Evolutionary conservation across 1,140 invertebrate genomes (phyloP), one percentile per base, ranked within the genome.

Genomic region (Bombus cullumanus): DNA sequence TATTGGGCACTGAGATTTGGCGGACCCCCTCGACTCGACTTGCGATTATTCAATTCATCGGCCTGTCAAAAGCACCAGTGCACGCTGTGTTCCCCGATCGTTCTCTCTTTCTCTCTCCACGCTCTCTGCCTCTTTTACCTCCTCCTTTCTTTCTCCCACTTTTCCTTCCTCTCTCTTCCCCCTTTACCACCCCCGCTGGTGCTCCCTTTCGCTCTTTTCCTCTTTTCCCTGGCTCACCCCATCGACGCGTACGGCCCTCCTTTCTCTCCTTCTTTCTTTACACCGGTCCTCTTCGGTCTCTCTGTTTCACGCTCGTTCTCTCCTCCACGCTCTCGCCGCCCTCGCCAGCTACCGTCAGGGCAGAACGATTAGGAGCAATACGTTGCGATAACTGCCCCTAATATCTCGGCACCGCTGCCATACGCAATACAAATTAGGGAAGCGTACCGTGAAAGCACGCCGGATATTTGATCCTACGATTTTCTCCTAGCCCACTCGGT

Each of bases 41-140:
- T 95, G 95, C 95, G 95, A 95, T 95, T 95, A 95, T 95, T 95
- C 95, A 95, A 95, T 95, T 95, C 95, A 95, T 95, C 95, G 94
- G 94, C 95, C 95, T 95, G 95, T 95, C 95, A 95, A 95, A 95
- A 95, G 94, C 95, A 95, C 95, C 95, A 95, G 95, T 93, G 95
- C 93, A 93, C 94, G 92, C 93, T 93, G 92, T 93, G 90, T 94
- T 93, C 92, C 93, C 92, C 92, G 91, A 89, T 92, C 92, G 92
- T 91, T 92, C 93, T 83, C 88, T 81, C 81, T 86, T 87, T 82
- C 92, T 53, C 71, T 81, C 72, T 86, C 73, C 39, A 64, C 73
- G 59, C 28, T n/a, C 80, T 53, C 64, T 71, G 39, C 37, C 73
- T 57, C 76, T 76, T 31, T 66, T 59, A 15, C 28, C 47, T 69